Evolutionary conservation across 2,797 vertebrate genomes (phyloP), one percentile per base, ranked within the genome.

Genomic region (Tenualosa ilisha): DNA sequence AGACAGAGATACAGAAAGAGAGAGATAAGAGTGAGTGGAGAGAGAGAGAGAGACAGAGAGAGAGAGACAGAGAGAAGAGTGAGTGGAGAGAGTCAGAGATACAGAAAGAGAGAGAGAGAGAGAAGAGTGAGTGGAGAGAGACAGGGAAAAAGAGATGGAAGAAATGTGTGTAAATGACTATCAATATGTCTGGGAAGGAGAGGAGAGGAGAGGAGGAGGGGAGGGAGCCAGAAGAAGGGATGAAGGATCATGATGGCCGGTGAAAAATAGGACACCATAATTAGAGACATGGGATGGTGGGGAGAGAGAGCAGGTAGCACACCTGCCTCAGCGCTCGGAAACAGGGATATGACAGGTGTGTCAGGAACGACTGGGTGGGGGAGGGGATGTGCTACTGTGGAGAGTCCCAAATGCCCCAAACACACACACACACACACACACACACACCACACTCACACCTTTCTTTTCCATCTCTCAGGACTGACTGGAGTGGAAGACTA

Each of bases 211-310:
- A 11, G 63, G n/a, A 24, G 24, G 9, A 65, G 24, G 26, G 63
- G n/a, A 24, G 24, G 24, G 24, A 31, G 63, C 8, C 9, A 9
- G 12, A 3, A 2, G 24, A 13, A 37, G 59, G 17, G 65, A 37
- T 72, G 65, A 72, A 17, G 26, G 26, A 72, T 72, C 11, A 31
- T 13, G 31, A 72, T 31, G 31, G 2, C 31, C 17, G 31, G 65
- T 72, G 26, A 72, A 72, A 72, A 72, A 72, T 72, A 72, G 65
- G 31, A 72, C 65, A 72, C 26, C 31, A 72, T 72, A 72, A 72
- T 72, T 40, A 72, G 65, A 72, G 65, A 72, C 65, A 37, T 37
- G 65, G 65, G 26, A 26, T 9, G 63, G 26, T 37, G 65, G 65
- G 65, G 11, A 72, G 65, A 40, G 65, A 40, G 65, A 37, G 65